A percentile compares a stretch with the other conserved stretches of the same genome.
Evolutionary conservation across 1,140 invertebrate species (phyloP).

Genomic region (Drosophila gunungcola): DNA sequence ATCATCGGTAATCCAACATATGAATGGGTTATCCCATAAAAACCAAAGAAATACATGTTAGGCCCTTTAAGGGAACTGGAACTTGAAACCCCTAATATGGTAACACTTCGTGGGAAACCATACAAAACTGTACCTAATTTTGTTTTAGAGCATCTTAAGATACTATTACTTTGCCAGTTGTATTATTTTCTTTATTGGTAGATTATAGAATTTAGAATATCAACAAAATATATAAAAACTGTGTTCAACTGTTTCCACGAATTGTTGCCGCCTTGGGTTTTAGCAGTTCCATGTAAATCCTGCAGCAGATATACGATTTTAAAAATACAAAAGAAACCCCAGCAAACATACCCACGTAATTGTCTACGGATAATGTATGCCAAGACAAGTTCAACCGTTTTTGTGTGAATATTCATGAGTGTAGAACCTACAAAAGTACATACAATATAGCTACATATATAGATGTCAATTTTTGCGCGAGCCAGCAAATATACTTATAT

Average conservation of each 20-base stretch:
- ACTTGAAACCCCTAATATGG: background rate
- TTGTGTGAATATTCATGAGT: conserved; percentile 30
- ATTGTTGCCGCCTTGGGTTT: conserved; percentile 22
- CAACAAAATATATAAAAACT: conserved; percentile 1
- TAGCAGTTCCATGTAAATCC: conserved; percentile 11
- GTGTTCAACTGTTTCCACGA: conserved; percentile 25
- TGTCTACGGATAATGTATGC: conserved; percentile 30
- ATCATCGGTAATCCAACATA: conserved; percentile 30
- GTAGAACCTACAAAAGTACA: conserved; percentile 23
- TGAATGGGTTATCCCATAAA: conserved; percentile 22
- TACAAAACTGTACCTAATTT: conserved; percentile 4
- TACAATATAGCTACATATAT: conserved; percentile 49
- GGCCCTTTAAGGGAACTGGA: conserved; percentile 13
- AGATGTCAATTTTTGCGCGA: conserved; percentile 75
- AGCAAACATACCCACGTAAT: conserved; percentile 25
- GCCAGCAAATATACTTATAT: conserved; percentile 35
- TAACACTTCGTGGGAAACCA: conserved; percentile 13
- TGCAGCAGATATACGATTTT: conserved; percentile 58
- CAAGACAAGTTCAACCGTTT: conserved; percentile 19
- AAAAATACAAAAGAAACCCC: conserved; percentile 18
- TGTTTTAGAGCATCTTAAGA: background rate
- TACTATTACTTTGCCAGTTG: background rate
- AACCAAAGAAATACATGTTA: background rate
- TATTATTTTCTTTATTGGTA: conserved; percentile 1
- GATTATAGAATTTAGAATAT: conserved; percentile 2